These are phyloP conservation scores for Hafferia zeledoni DNA, from an alignment of 2,797 vertebrate genomes.

Conservation along the genomic window DNA sequence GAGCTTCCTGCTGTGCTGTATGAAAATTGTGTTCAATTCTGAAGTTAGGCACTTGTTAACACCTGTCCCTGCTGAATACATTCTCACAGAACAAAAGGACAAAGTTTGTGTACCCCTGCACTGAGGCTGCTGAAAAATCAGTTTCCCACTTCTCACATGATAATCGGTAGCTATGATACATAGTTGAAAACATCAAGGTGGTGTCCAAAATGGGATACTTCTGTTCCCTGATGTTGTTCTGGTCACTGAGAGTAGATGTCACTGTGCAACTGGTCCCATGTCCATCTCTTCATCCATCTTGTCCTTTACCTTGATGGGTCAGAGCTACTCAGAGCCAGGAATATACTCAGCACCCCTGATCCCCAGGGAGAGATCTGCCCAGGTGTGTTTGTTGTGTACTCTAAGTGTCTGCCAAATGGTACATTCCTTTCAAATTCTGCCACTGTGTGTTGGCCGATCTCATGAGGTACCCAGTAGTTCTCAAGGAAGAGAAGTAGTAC, in stretches of 20 bases:
- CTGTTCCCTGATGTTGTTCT: neutral
- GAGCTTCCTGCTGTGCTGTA: neutral
- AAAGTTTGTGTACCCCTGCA: neutral
- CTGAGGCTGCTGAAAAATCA: neutral
- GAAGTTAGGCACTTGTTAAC: neutral
- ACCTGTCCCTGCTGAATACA: neutral
- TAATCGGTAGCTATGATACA: accelerated
- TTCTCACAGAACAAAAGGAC: neutral
- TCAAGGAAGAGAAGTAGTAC: neutral
- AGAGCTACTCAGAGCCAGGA: neutral
- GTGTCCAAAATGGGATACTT: neutral
- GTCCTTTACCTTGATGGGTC: neutral
- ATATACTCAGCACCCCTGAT: no score
- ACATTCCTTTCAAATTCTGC: no score
- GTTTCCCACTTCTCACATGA: neutral
- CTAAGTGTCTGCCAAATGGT: neutral
- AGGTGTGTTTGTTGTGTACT: accelerated
- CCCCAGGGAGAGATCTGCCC: neutral
- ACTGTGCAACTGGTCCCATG: accelerated
- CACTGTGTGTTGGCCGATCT: accelerated
- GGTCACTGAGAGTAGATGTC: neutral
- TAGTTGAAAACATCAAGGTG: neutral
- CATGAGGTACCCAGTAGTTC: accelerated
- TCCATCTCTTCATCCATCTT: neutral
- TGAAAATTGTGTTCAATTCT: neutral